phyloP scores from a whole-genome alignment of 2,888 invertebrate species.

The Ophion obscuratus region DNA sequence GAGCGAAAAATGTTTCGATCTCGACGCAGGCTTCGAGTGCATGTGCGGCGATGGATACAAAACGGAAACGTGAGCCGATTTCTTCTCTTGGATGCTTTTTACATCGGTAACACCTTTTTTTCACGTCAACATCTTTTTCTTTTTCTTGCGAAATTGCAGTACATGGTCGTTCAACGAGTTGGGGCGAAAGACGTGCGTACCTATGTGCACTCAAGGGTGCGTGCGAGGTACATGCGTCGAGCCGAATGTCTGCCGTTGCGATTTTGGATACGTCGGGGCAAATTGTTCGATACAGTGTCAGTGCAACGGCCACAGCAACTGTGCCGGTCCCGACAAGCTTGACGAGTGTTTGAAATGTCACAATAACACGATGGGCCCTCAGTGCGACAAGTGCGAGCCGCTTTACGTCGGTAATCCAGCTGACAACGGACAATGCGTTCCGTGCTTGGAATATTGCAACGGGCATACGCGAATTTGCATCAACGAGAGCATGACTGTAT shows the following conservation, averaged over 20 bases:
- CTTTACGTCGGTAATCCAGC: conserved; percentile 96
- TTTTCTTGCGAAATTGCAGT: conserved; percentile 67
- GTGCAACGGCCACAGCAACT: conserved; percentile 97
- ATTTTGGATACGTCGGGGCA: conserved; percentile 97
- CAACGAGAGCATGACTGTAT: conserved; percentile 85
- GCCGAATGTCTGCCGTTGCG: conserved; percentile 94
- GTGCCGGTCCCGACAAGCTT: conserved; percentile 93
- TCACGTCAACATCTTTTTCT: not conserved
- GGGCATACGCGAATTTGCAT: conserved; percentile 94
- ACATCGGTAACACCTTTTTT: not conserved
- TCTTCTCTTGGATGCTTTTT: not conserved
- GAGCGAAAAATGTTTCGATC: conserved; percentile 95
- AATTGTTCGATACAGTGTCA: conserved; percentile 97
- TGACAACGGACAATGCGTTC: conserved; percentile 93
- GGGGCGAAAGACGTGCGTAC: conserved; percentile 87
- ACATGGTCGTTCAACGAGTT: conserved; percentile 77
- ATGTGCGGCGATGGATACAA: conserved; percentile 91
- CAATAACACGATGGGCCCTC: conserved; percentile 97
- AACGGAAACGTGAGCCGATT: conserved; percentile 85
- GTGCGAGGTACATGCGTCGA: conserved; percentile 93
- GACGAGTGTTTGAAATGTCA: conserved; percentile 93
- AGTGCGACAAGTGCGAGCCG: conserved; percentile 95
- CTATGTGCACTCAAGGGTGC: conserved; percentile 93
- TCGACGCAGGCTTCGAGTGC: conserved; percentile 92
- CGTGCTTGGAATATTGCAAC: conserved; percentile 95